Evolutionary conservation across 30 jellyfish, hydroid and myxozoan genomes (phyloP).

Genomic region (Aurelia sp.): DNA sequence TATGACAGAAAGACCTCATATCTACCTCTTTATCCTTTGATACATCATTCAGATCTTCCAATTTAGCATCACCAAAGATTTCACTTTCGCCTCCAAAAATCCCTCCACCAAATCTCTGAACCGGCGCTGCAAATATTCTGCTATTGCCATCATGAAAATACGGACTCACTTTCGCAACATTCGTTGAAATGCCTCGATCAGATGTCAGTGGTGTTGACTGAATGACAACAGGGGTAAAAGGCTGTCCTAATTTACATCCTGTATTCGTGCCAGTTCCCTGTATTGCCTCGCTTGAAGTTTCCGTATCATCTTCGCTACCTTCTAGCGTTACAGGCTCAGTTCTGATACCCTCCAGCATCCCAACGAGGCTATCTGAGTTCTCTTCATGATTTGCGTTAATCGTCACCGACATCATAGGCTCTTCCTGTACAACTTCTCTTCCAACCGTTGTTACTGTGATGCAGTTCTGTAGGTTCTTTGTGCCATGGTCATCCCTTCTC

Average conservation of each 20-base stretch:
- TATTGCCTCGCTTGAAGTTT: neutral
- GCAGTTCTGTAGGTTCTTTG: neutral
- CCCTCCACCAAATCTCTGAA: constrained; percentile 31
- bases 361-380: neutral
- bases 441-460: neutral
- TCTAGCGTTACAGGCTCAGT: neutral
- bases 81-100: neutral
- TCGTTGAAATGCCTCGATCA: constrained; percentile 11
- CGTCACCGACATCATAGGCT: neutral
- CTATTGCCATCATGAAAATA: constrained; percentile 20
- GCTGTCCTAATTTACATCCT: neutral
- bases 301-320: neutral
- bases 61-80: neutral
- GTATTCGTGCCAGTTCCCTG: too few relatives aligned
- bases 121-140: constrained; percentile 32
- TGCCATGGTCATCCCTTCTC: neutral
- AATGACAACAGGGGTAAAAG: constrained; percentile 28
- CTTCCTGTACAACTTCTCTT: too few relatives aligned
- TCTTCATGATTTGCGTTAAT: neutral
- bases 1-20: too few relatives aligned
- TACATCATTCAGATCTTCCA: neutral
- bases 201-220: constrained; percentile 27
- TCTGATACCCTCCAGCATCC: neutral
- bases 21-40: neutral
- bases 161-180: constrained; percentile 38